Evolutionary conservation across 2,888 invertebrate genomes (phyloP), one percentile per base, ranked within the genome.

Genomic region (Leptinotarsa peninsularis): DNA sequence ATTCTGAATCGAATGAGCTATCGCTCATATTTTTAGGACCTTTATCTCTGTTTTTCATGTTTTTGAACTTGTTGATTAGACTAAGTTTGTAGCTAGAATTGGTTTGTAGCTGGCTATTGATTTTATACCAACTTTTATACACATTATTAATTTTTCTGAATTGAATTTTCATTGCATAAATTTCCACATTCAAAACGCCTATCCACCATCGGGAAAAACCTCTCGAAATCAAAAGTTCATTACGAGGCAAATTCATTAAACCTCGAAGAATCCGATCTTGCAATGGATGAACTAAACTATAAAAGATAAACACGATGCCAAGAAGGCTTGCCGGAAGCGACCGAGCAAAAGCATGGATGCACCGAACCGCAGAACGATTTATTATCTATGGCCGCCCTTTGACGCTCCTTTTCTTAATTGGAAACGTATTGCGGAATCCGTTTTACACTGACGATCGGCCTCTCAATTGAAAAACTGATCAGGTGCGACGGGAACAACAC

Each of bases 281-380:
- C 52, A 23, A 50, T 50, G 17, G 21, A 67, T 58, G 49, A 67
- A 49, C 49, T 43, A 43, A 43, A 43, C 43, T 43, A 43, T 43
- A 43, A 43, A 43, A 43, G 43, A 63, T 14, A n/a, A 63, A 52
- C 15, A 54, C 27, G 33, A 67, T 10, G 27, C 54, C 54, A 27
- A 27, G 27, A 52, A 50, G 50, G 50, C 52, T 52, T 50, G 54
- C 68, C 50, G 68, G 68, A 68, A 68, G 68, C 21, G 54, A 68
- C 3, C 49, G 10, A 67, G 67, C 67, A 21, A 50, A 50, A 67
- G 67, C 49, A 21, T 21, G 21, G 50, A 67, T 50, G 52, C 79
- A 80, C 73, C 77, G 80, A 80, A 78, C 80, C 79, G 80, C 78
- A 74, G 79, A 80, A 74, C 80, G 77, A 81, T 81, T 81, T 81